Conservation (phyloP, 2,113 vertebrate genomes). For the Ciconia maguari region DNA sequence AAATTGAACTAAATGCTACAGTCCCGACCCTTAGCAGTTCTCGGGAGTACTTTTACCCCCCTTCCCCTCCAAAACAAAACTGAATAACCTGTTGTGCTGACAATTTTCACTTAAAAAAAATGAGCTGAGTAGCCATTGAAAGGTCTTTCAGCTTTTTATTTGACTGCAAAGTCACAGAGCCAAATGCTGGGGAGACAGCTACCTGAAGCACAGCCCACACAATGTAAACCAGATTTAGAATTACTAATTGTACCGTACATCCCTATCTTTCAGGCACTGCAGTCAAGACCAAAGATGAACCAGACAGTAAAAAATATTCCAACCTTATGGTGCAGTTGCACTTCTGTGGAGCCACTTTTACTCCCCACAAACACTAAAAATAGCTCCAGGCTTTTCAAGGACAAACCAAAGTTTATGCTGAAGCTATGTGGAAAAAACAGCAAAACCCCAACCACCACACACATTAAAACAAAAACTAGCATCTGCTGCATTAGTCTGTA, state of each 20-base stretch:
- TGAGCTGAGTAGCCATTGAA: neutral
- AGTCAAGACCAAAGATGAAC: neutral
- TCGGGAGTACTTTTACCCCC: neutral
- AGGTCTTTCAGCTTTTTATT: neutral
- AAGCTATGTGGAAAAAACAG: neutral
- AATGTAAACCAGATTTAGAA: neutral
- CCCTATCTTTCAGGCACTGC: neutral
- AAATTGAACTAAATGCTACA: neutral
- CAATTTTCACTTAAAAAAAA: neutral
- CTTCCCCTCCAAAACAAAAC: neutral
- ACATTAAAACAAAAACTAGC: neutral
- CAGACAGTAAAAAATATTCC: neutral
- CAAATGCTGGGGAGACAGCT: neutral
- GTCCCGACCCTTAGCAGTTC: neutral
- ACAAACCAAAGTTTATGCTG: neutral
- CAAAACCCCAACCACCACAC: neutral
- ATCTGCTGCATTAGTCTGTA: neutral
- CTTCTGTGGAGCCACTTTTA: neutral
- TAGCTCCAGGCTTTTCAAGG: neutral
- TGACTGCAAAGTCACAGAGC: neutral
- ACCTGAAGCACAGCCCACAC: neutral
- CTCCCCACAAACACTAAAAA: neutral
- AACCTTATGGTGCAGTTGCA: neutral
- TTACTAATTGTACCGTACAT: neutral
- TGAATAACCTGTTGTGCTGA: neutral